Conservation (phyloP, 2,797 vertebrate genomes). For the Leptodactylus fallax region DNA sequence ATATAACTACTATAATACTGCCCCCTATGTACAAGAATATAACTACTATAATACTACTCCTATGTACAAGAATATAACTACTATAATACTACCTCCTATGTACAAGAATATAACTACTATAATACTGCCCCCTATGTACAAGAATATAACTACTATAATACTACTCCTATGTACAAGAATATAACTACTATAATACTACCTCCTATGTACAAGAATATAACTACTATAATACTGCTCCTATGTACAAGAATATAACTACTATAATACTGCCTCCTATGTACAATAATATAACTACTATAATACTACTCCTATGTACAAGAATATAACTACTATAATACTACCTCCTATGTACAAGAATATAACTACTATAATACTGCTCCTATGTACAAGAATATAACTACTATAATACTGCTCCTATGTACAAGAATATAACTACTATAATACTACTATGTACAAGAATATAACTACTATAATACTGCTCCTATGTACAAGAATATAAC, state of each 20-base stretch:
- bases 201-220: constrained; percentile 4
- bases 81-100: constrained; percentile 11
- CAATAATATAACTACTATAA: too few relatives aligned
- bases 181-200: constrained; percentile 2
- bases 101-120: constrained; percentile 20
- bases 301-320: not conserved
- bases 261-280: not conserved
- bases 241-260: constrained; percentile 3
- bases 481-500: not conserved
- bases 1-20: constrained; percentile 12
- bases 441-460: not conserved
- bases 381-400: constrained; percentile 15
- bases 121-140: not conserved
- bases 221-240: constrained; percentile 7
- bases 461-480: not conserved
- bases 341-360: not conserved
- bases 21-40: constrained; percentile 10
- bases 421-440: not conserved
- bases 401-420: not conserved
- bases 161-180: not conserved
- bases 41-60: constrained; percentile 11
- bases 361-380: not conserved
- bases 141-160: constrained; percentile 17
- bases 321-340: not conserved
- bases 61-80: constrained; percentile 6